Conservation (phyloP, 1,140 invertebrate species). For the Caenorhabditis inopinata region DNA sequence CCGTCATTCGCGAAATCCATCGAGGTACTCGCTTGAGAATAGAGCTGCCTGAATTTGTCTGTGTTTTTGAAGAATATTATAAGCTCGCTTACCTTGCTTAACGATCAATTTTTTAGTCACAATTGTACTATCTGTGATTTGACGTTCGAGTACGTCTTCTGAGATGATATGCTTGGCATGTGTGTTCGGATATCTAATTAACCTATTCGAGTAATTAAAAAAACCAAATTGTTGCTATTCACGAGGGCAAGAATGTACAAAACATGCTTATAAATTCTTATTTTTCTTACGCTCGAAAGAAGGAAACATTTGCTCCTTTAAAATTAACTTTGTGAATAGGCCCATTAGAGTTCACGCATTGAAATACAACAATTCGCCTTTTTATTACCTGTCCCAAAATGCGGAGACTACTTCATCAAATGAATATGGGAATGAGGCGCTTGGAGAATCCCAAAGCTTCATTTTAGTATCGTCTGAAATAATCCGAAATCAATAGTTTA, state of each 20-base stretch:
- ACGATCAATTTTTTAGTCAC: constrained; percentile 63
- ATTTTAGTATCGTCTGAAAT: constrained; percentile 4
- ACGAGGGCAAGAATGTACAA: no score
- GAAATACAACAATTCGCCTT: not conserved
- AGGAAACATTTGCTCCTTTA: no score
- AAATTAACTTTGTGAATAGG: no score
- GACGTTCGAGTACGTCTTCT: constrained; percentile 62
- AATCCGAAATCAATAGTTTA: not conserved
- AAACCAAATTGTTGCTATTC: no score
- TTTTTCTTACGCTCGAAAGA: no score
- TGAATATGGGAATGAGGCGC: constrained; percentile 46
- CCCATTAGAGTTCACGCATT: not conserved
- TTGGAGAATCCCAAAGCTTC: constrained; percentile 49
- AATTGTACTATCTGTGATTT: constrained; percentile 57
- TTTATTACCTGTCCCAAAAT: constrained; percentile 31
- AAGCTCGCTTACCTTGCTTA: constrained; percentile 57
- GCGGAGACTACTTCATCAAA: constrained; percentile 49
- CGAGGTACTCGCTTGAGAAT: constrained; percentile 60
- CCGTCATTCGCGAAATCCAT: constrained; percentile 57
- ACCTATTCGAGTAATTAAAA: no score
- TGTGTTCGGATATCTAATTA: constrained; percentile 58
- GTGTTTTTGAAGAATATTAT: not conserved
- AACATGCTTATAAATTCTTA: no score
- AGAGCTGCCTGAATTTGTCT: constrained; percentile 54
- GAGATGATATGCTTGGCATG: constrained; percentile 64